Conservation (phyloP, 2,888 invertebrate species). For the Apotomis turbidana region DNA sequence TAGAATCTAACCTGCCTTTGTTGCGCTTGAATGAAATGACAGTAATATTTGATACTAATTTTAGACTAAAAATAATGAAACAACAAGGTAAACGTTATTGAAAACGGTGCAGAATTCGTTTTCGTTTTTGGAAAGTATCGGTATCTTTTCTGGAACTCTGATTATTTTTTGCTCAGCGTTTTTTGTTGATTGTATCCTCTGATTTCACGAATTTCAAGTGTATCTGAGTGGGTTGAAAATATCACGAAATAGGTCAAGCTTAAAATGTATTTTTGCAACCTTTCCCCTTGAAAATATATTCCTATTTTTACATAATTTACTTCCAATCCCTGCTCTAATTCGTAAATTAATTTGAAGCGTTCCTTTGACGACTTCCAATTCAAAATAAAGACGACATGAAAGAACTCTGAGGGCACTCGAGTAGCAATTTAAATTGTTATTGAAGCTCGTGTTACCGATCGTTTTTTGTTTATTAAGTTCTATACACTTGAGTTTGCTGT, state of each 20-base stretch:
- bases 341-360: constrained; percentile 15
- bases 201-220: not conserved
- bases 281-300: not conserved
- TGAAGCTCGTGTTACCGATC: not conserved
- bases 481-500: not conserved
- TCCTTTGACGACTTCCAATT: constrained; percentile 13
- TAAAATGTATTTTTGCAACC: not conserved
- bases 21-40: no score
- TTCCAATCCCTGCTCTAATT: not conserved
- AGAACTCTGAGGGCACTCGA: not conserved
- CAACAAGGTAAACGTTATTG: no score
- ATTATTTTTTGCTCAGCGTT: no score
- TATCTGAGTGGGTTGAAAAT: not conserved
- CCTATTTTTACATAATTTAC: not conserved
- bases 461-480: not conserved
- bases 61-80: no score
- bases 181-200: no score
- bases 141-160: no score
- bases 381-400: constrained; percentile 7
- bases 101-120: no score
- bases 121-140: no score
- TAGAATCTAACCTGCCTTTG: no score
- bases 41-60: no score
- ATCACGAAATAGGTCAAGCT: not conserved
- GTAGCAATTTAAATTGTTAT: constrained; percentile 15